These are phyloP conservation scores for Cydia splendana DNA, from an alignment of 1,140 invertebrate species.

Conservation along the genomic window DNA sequence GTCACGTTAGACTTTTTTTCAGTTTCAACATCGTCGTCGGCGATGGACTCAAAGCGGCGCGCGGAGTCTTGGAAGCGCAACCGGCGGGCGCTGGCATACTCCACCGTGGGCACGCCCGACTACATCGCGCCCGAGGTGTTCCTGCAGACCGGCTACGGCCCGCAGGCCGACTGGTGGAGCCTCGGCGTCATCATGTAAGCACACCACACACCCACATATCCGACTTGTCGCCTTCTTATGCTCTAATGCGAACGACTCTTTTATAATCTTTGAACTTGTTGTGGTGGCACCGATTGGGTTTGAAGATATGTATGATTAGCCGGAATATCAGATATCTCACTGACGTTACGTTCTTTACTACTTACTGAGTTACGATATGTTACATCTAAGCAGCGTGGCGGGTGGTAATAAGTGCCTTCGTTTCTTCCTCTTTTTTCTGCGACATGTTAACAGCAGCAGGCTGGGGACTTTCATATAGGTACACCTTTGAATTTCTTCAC, in stretches of 20 bases:
- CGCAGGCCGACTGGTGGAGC: conserved; percentile 99
- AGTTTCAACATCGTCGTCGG: conserved; percentile 79
- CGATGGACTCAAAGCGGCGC: conserved; percentile 97
- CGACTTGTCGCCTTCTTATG: not conserved
- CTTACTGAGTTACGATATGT: no score
- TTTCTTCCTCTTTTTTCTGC: no score
- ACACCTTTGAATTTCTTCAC: no score
- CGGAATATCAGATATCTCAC: no score
- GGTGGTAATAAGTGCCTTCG: no score
- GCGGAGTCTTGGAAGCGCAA: conserved; percentile 99
- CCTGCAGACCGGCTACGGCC: conserved; percentile 98
- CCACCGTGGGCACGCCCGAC: conserved; percentile 99
- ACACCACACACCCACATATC: not conserved
- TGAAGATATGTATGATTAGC: no score
- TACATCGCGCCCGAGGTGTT: conserved; percentile 99
- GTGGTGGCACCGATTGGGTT: no score
- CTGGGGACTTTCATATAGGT: no score
- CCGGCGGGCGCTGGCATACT: conserved; percentile 94
- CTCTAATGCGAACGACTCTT: not conserved
- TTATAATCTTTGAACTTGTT: no score
- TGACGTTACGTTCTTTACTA: no score
- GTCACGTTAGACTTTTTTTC: conserved; percentile 43
- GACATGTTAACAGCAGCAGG: no score
- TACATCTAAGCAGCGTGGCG: no score
- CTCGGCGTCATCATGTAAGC: conserved; percentile 97